phyloP scores from a whole-genome alignment of 1,140 invertebrate species.

The Thrips palmi region DNA sequence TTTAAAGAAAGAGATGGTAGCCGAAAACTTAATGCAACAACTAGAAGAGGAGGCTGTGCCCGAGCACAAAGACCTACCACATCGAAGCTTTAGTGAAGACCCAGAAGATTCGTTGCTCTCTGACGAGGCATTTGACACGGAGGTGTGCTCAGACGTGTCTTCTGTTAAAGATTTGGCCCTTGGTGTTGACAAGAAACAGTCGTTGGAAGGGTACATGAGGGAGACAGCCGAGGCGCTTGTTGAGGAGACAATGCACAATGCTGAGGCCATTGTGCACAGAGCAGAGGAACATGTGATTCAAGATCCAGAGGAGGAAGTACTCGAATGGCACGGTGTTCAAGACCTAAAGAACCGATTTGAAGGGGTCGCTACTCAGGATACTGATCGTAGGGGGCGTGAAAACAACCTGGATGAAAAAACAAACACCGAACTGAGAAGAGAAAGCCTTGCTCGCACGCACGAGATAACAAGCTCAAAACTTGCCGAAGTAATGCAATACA shows the following conservation, averaged over 20 bases:
- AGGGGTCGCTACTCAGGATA: background rate
- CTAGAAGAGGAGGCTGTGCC: slow-evolving; percentile 29
- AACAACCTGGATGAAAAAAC: slow-evolving; percentile 1
- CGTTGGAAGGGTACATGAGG: no score
- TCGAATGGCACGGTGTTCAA: slow-evolving; percentile 10
- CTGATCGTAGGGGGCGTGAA: slow-evolving; percentile 2
- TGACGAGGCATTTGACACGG: no score
- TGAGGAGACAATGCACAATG: slow-evolving; percentile 7
- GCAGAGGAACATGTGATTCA: background rate
- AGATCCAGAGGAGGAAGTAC: slow-evolving; percentile 7
- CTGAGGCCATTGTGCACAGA: no score
- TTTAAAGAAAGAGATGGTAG: slow-evolving; percentile 28
- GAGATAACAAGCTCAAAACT: slow-evolving; percentile 13
- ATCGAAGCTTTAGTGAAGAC: background rate
- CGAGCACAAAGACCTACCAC: slow-evolving; percentile 21
- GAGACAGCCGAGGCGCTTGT: slow-evolving; percentile 8
- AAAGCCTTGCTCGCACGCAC: slow-evolving; percentile 8
- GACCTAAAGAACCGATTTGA: slow-evolving; percentile 4
- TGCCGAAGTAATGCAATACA: slow-evolving; percentile 18
- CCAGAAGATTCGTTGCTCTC: background rate
- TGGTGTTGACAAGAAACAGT: no score
- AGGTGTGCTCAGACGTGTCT: no score
- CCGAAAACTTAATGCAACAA: slow-evolving; percentile 26
- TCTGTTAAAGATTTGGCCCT: no score
- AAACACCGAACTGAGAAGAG: slow-evolving; percentile 8